Percentiles rank a stretch among this genome's conserved stretches.
phyloP scores from a whole-genome alignment of 2,888 invertebrate species.

The Nysson spinosus region DNA sequence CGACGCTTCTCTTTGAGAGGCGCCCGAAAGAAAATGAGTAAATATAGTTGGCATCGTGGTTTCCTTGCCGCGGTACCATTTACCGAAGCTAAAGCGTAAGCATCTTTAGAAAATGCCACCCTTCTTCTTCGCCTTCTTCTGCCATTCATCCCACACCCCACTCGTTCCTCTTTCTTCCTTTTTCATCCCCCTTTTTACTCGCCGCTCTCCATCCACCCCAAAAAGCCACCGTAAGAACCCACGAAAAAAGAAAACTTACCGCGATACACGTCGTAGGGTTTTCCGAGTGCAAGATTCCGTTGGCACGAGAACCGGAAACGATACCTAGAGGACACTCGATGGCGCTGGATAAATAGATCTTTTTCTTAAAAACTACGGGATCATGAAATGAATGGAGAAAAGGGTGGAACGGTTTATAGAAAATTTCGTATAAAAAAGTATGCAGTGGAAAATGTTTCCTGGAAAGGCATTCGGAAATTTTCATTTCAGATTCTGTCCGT shows the following conservation, averaged over 20 bases:
- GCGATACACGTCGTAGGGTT: conserved; percentile 37
- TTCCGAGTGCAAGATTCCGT: conserved; percentile 39
- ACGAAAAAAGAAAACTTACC: conserved; percentile 30
- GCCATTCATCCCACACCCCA: neutral
- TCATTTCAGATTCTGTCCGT: too few relatives aligned
- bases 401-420: too few relatives aligned
- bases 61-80: conserved; percentile 43
- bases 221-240: neutral
- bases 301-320: conserved; percentile 51
- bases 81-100: conserved; percentile 57
- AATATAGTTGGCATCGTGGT: conserved; percentile 50
- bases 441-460: too few relatives aligned
- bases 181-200: conserved; percentile 1
- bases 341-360: conserved; percentile 47
- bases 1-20: conserved; percentile 50
- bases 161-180: neutral
- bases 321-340: conserved; percentile 45
- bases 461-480: too few relatives aligned
- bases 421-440: too few relatives aligned
- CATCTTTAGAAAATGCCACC: conserved; percentile 59
- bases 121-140: conserved; percentile 19
- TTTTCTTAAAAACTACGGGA: conserved; percentile 28
- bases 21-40: conserved; percentile 59
- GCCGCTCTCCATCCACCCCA: conserved; percentile 13
- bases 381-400: neutral